Conservation (phyloP, 2,113 vertebrate genomes). For the Apus apus region DNA sequence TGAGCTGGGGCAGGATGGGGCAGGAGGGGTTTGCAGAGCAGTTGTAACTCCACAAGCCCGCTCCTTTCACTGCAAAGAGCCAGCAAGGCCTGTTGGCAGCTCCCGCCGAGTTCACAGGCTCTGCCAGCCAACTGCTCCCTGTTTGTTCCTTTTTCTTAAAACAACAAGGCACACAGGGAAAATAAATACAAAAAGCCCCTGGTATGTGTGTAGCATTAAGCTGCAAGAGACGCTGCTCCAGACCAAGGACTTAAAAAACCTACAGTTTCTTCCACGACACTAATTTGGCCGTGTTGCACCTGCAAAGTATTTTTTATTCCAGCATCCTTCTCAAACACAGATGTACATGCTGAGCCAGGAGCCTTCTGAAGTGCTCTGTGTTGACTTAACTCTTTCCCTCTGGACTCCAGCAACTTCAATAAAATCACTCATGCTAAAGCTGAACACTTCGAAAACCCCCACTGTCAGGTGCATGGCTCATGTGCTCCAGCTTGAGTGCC, state of each 20-base stretch:
- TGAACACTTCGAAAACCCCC: not conserved
- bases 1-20: conserved; percentile 15
- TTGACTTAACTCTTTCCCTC: conserved; percentile 60
- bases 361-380: conserved; percentile 46
- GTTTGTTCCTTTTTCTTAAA: conserved; percentile 63
- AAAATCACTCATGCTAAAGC: not conserved
- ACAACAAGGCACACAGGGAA: conserved; percentile 59
- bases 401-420: not conserved
- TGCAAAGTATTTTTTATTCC: conserved; percentile 62
- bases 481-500: not conserved
- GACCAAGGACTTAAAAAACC: conserved; percentile 8
- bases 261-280: not conserved
- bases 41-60: conserved; percentile 31
- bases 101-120: conserved; percentile 1
- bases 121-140: conserved; percentile 58
- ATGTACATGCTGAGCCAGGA: conserved; percentile 51
- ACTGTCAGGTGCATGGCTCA: not conserved
- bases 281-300: conserved; percentile 46
- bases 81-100: conserved; percentile 52
- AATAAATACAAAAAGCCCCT: conserved; percentile 57
- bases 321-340: conserved; percentile 53
- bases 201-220: conserved; percentile 28
- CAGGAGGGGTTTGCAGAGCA: conserved; percentile 35
- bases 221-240: conserved; percentile 19
- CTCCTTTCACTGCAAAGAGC: conserved; percentile 37